A percentile compares a stretch with the other conserved stretches of the same genome.
These are phyloP conservation scores for Hemaris fuciformis DNA, from an alignment of 2,888 invertebrate species.

Conservation along the genomic window DNA sequence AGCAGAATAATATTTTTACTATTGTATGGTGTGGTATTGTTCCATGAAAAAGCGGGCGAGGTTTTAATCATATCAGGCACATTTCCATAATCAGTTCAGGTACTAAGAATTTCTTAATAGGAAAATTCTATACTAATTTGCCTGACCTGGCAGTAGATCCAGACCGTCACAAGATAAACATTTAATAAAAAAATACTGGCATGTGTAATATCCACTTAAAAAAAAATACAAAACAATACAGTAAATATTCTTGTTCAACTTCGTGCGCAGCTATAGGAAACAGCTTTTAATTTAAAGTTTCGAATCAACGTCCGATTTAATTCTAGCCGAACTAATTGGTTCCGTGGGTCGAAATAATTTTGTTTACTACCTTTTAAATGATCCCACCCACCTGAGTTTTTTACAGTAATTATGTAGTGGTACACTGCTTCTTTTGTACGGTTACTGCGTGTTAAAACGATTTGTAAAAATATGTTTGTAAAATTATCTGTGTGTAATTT, in stretches of 20 bases:
- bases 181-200: too few relatives aligned
- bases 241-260: neutral
- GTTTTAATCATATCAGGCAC: too few relatives aligned
- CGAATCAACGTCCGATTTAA: conserved; percentile 73
- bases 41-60: too few relatives aligned
- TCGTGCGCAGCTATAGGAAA: neutral
- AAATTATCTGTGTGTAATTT: neutral
- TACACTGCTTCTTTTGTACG: conserved; percentile 37
- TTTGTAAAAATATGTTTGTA: conserved; percentile 8
- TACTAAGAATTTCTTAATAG: too few relatives aligned
- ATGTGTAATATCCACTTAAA: too few relatives aligned
- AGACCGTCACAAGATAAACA: too few relatives aligned
- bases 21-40: too few relatives aligned
- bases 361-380: conserved; percentile 80
- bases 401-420: conserved; percentile 54
- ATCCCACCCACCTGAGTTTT: conserved; percentile 71
- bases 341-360: conserved; percentile 77
- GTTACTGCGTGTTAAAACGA: conserved; percentile 28
- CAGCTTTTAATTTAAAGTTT: conserved; percentile 27
- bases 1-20: too few relatives aligned
- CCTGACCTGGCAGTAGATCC: too few relatives aligned
- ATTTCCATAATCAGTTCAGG: too few relatives aligned
- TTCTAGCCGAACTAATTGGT: conserved; percentile 80
- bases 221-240: neutral
- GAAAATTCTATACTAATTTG: too few relatives aligned